Evolutionary conservation across 2,797 vertebrate genomes (phyloP).

Genomic region (Chromobotia macracanthus): DNA sequence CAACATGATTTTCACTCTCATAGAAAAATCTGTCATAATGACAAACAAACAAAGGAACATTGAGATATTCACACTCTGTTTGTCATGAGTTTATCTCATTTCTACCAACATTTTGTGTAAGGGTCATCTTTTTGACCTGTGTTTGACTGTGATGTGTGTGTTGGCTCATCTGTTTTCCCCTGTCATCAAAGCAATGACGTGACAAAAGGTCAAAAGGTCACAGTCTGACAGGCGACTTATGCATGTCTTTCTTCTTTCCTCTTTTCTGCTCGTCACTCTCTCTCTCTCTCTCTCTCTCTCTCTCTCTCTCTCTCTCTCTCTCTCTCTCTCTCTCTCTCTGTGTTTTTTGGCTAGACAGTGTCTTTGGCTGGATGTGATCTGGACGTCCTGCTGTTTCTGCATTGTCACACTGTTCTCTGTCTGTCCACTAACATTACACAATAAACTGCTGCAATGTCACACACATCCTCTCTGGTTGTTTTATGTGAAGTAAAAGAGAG

Average conservation of each 20-base stretch:
- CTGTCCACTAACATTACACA: not conserved
- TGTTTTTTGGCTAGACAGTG: slow-evolving; percentile 15
- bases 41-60: not conserved
- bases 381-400: slow-evolving; percentile 36
- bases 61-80: too few species aligned
- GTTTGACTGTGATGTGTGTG: not conserved
- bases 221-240: not conserved
- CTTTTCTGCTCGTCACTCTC: not conserved
- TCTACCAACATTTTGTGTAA: not conserved
- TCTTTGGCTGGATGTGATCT: slow-evolving; percentile 29
- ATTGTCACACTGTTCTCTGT: slow-evolving; percentile 2
- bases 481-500: too few species aligned
- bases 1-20: slow-evolving; percentile 47
- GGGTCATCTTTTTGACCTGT: too few species aligned
- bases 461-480: not conserved
- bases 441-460: not conserved
- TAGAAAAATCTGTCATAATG: not conserved
- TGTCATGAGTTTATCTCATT: too few species aligned
- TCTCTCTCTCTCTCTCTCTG: not conserved
- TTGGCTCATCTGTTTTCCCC: not conserved
- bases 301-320: not conserved
- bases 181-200: too few species aligned
- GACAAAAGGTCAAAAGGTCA: slow-evolving; percentile 23
- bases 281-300: too few species aligned
- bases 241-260: not conserved